Evolutionary conservation across 2,888 invertebrate genomes (phyloP).

Genomic region (Cephus pygmeus): DNA sequence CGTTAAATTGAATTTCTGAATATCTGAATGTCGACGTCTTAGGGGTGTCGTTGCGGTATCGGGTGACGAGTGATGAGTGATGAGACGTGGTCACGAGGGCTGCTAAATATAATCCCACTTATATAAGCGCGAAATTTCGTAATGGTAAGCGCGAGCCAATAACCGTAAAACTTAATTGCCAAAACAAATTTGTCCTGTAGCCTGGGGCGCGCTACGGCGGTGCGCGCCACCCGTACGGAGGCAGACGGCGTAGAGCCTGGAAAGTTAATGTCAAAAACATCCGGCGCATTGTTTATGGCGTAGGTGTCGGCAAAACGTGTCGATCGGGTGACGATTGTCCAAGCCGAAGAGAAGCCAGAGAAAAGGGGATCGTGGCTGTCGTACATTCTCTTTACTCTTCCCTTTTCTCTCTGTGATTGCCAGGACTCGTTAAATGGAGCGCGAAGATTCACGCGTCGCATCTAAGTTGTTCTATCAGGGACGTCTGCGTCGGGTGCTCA

Average conservation of each 20-base stretch:
- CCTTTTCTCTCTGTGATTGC: not conserved
- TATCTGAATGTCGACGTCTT: not conserved
- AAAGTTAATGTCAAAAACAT: constrained; percentile 20
- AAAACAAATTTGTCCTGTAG: constrained; percentile 11
- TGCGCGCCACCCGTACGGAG: not conserved
- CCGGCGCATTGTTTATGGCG: constrained; percentile 12
- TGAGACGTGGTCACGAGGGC: not conserved
- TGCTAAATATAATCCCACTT: not conserved
- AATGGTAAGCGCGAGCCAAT: constrained; percentile 11
- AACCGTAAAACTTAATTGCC: constrained; percentile 15
- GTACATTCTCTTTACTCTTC: constrained; percentile 6
- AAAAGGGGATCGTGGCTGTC: constrained; percentile 3
- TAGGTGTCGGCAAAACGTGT: not conserved
- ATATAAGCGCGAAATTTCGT: constrained; percentile 3
- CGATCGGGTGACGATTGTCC: not conserved
- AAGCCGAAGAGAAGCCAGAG: not conserved
- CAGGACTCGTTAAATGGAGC: not conserved
- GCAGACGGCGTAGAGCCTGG: not conserved
- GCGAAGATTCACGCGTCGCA: too few species aligned
- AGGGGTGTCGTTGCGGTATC: not conserved
- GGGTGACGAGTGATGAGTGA: not conserved
- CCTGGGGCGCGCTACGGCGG: not conserved
- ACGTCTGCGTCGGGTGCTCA: too few species aligned
- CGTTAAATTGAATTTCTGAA: not conserved
- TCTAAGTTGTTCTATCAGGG: too few species aligned